Conservation (phyloP, 2,113 vertebrate species). For the Sinocyclocheilus anshuiensis region DNA sequence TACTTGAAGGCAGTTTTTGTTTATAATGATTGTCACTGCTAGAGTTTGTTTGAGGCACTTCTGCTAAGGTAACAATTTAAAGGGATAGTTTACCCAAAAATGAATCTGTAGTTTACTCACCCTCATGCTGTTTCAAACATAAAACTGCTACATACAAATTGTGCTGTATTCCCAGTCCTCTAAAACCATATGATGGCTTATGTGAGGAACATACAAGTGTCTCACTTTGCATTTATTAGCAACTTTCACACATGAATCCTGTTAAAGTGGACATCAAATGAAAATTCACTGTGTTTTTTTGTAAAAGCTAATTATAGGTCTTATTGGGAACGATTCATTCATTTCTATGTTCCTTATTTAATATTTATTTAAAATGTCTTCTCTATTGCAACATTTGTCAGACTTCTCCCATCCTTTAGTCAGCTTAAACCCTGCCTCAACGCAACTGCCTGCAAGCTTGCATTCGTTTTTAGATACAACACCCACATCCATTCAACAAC, state of each 20-base stretch:
- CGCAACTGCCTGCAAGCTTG: not conserved
- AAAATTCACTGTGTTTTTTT: too few relatives aligned
- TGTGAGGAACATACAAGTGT: not conserved
- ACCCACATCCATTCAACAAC: not conserved
- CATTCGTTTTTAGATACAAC: not conserved
- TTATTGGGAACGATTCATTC: too few relatives aligned
- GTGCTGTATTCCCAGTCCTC: not conserved
- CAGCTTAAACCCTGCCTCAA: not conserved
- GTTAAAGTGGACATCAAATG: too few relatives aligned
- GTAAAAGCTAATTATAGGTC: too few relatives aligned
- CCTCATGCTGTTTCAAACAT: not conserved
- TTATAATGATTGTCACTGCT: not conserved
- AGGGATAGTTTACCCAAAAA: not conserved
- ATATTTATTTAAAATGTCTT: not conserved
- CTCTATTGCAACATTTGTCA: not conserved
- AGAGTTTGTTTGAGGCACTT: conserved; percentile 1
- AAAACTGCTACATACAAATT: not conserved
- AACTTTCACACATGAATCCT: not conserved
- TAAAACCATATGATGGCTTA: not conserved
- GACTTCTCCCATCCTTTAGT: not conserved
- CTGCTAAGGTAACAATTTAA: not conserved
- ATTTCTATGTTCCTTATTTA: too few relatives aligned
- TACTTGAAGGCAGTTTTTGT: not conserved
- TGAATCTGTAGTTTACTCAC: not conserved
- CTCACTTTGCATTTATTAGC: not conserved